Evolutionary conservation across 1,140 invertebrate genomes (phyloP), one percentile per base, ranked within the genome.

Genomic region (Drosophila lacertosa): DNA sequence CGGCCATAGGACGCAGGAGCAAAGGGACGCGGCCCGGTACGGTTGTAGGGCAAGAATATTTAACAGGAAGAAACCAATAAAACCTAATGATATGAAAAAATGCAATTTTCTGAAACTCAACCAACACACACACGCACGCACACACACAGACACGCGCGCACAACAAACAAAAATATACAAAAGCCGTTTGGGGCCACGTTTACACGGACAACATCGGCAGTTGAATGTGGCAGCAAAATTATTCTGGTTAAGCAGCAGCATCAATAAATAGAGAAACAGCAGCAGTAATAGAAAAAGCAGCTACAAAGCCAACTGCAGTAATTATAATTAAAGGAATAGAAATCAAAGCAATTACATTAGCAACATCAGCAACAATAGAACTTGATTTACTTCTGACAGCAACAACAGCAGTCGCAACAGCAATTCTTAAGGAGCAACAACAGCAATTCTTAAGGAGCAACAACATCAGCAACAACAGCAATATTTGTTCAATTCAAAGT

Each of bases 61-160:
- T 89, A 89, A 88, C 82, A 89, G 84, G 84, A 89, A 89, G 84
- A 89, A 89, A 89, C 84, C 84, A 89, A 89, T 89, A 89, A 89
- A 89, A 89, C 84, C 84, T 89, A 89, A 89, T 89, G 84, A 89
- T 89, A 89, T 89, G 84, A 89, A 89, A 89, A 89, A 89, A 89
- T 89, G 83, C 83, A 89, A 89, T 89, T 89, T 89, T 89, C 84
- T 89, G 73, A 89, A 88, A 77, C 77, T 80, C 80, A 68, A 83
- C 48, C 74, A 60, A 67, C 47, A 64, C 51, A 68, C 48, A 48
- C 13, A 44, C 10, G 50, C 47, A 44, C 32, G 42, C 54, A 47
- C 15, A 15, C 20, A 39, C 44, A 45, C 32, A 22, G 63, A 33
- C 39, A 64, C 24, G 29, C 33, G 37, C 60, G 64, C 71, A 71